Percentiles rank a stretch among this genome's conserved stretches.
These are phyloP conservation scores for Stramonita haemastoma DNA, from an alignment of 2,888 invertebrate species.

Conservation along the genomic window DNA sequence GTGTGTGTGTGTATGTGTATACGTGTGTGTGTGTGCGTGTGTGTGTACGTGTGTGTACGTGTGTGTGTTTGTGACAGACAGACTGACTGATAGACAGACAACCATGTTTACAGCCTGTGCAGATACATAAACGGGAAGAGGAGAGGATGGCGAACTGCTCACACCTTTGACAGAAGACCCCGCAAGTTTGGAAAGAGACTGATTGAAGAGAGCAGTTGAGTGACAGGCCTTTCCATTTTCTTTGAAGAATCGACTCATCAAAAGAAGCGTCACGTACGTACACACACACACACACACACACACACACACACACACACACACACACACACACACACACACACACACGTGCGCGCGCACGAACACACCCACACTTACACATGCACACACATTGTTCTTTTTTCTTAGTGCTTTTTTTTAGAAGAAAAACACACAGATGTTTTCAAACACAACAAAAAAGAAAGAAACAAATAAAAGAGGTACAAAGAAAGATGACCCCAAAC, in stretches of 20 bases:
- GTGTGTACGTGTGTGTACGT: background rate
- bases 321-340: background rate
- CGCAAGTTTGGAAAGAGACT: too few species aligned
- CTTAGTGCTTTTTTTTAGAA: too few species aligned
- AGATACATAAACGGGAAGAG: background rate
- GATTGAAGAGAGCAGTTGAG: too few species aligned
- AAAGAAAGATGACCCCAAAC: too few species aligned
- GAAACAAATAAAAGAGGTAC: too few species aligned
- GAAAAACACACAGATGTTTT: too few species aligned
- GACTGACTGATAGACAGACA: background rate
- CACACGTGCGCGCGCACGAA: background rate
- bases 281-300: background rate
- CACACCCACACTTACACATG: background rate
- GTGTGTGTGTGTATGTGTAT: background rate
- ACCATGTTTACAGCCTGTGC: background rate
- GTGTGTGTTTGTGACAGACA: background rate
- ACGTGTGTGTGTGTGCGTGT: constrained; percentile 5
- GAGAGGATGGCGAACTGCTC: too few species aligned
- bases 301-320: background rate
- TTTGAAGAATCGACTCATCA: too few species aligned
- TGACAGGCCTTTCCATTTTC: too few species aligned
- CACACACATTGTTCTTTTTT: background rate
- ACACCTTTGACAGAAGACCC: too few species aligned
- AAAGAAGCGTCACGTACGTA: too few species aligned
- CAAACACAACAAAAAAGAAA: too few species aligned